Conservation (phyloP, 2,888 invertebrate genomes). For the Pachycephus smyrnensis region DNA sequence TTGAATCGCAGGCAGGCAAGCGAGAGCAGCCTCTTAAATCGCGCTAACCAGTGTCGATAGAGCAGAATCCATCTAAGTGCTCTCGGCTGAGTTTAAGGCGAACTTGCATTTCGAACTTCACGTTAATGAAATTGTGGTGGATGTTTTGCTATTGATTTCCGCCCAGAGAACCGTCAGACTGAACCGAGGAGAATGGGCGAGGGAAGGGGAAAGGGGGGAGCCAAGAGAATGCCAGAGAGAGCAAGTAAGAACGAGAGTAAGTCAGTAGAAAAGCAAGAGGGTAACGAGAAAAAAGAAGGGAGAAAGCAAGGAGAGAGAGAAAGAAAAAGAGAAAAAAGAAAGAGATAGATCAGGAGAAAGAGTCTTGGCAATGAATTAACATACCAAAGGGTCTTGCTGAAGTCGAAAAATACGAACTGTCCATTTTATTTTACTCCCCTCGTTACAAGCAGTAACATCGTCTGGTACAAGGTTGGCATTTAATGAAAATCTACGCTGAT, state of each 20-base stretch:
- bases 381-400: constrained; percentile 36
- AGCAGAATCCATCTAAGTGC: neutral
- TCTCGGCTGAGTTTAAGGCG: neutral
- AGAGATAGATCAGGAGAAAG: constrained; percentile 24
- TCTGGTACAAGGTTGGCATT: constrained; percentile 24
- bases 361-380: constrained; percentile 42
- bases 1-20: neutral
- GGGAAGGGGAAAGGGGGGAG: neutral
- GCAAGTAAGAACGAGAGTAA: constrained; percentile 7
- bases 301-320: constrained; percentile 14
- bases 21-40: neutral
- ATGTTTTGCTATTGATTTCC: constrained; percentile 18
- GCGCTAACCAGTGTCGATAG: neutral
- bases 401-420: constrained; percentile 13
- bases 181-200: neutral
- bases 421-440: constrained; percentile 18
- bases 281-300: constrained; percentile 8
- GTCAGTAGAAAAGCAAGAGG: neutral
- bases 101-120: constrained; percentile 28
- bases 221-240: neutral
- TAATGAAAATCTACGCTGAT: constrained; percentile 39
- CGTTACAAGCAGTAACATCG: constrained; percentile 17
- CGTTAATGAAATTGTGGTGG: constrained; percentile 33
- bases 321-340: neutral
- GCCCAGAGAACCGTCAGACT: neutral